Evolutionary conservation across 2,113 vertebrate species (phyloP), one percentile per base, ranked within the genome.

Genomic region (Heterocephalus glaber): DNA sequence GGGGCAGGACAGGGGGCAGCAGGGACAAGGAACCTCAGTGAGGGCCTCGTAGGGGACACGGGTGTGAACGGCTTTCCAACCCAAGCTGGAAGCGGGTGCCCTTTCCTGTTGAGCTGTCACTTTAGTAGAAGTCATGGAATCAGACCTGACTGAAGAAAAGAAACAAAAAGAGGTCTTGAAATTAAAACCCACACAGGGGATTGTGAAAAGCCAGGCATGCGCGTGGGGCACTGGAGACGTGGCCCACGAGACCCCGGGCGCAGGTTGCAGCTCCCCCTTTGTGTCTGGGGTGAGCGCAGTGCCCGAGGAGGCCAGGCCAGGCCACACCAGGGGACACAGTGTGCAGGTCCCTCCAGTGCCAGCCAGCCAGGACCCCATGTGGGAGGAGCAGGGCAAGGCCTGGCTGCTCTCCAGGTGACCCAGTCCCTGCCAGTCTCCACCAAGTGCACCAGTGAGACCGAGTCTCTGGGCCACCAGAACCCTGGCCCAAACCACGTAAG

Each of bases 261-360:
- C 2, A 1, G 8, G 3, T 0, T 0, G 0, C 5, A 2, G 16
- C 68, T 5, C 14, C 33, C 61, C 58, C 56, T 26, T 28, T 10
- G 0, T 5, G 33, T 22, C 4, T n/a, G 26, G 16, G 33, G 22
- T 2, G 22, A 5, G 3, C 12, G 5, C 54, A 47, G 20, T n/a
- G n/a, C n/a, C n/a, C n/a, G n/a, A n/a, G n/a, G 9, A 28, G 5
- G 7, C n/a, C 16, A 65, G 86, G 63, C 63, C 65, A 35, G 33
- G 65, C 65, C n/a, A n/a, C n/a, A n/a, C n/a, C n/a, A n/a, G n/a
- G n/a, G n/a, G n/a, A n/a, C n/a, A n/a, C n/a, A n/a, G n/a, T n/a
- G n/a, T n/a, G n/a, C n/a, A n/a, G n/a, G n/a, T n/a, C n/a, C n/a
- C n/a, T n/a, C n/a, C n/a, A n/a, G n/a, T n/a, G n/a, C n/a, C n/a